These are phyloP conservation scores for Leptatherina wallacei DNA, from an alignment of 2,797 vertebrate species.

Conservation along the genomic window DNA sequence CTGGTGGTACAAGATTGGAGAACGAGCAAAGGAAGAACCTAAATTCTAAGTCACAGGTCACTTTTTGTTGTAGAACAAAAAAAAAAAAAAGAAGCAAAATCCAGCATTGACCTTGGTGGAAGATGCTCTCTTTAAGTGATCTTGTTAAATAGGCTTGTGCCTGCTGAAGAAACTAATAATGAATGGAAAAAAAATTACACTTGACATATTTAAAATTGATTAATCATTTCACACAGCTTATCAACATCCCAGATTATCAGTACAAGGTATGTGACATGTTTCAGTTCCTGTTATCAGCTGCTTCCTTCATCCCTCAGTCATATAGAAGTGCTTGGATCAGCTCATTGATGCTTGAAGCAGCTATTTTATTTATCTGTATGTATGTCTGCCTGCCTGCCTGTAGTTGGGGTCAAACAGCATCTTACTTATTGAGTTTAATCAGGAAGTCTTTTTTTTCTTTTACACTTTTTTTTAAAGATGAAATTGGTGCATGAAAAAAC, in stretches of 20 bases:
- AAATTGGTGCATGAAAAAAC: no score
- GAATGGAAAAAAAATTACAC: background rate
- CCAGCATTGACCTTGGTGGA: background rate
- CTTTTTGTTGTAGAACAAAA: background rate
- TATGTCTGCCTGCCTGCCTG: background rate
- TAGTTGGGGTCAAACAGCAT: background rate
- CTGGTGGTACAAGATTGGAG: no score
- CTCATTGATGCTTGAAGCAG: slow-evolving; percentile 4
- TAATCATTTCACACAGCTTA: slow-evolving; percentile 40
- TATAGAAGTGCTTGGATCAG: slow-evolving; percentile 13
- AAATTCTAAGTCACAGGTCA: background rate
- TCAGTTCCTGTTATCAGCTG: background rate
- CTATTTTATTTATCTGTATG: background rate
- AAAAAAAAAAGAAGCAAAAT: no score
- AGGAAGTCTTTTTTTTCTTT: slow-evolving; percentile 2
- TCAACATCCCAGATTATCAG: slow-evolving; percentile 46
- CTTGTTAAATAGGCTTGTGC: background rate
- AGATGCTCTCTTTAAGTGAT: background rate
- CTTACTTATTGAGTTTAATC: background rate
- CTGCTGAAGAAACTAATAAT: no score
- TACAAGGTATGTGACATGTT: slow-evolving; percentile 47
- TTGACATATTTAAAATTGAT: background rate
- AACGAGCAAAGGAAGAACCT: no score
- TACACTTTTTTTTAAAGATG: no score
- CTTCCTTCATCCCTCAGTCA: slow-evolving; percentile 1